Percentiles rank a stretch among this genome's conserved stretches.
These are phyloP conservation scores for Ardeotis arabs DNA, from an alignment of 2,113 vertebrate genomes.

Conservation along the genomic window DNA sequence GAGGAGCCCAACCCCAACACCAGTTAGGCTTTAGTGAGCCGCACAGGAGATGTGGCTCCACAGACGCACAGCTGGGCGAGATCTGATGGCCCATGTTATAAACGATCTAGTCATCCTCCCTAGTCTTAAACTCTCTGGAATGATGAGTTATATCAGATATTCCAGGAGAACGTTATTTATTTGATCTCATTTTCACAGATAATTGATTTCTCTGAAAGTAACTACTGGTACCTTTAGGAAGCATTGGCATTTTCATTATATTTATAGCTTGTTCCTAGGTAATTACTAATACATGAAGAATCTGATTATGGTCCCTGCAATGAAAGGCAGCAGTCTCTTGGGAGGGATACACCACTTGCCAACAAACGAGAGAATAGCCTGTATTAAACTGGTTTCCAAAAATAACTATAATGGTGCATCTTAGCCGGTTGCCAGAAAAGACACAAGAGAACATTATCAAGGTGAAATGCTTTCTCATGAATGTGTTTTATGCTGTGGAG, in stretches of 20 bases:
- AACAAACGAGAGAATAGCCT: neutral
- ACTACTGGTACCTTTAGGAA: neutral
- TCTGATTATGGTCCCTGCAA: neutral
- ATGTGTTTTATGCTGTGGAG: neutral
- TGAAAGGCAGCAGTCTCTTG: neutral
- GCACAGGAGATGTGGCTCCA: fast-evolving
- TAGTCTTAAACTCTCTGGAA: neutral
- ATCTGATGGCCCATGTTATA: neutral
- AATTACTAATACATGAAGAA: slow-evolving; percentile 39
- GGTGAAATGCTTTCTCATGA: slow-evolving; percentile 27
- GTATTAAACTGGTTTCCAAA: neutral
- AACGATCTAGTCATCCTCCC: neutral
- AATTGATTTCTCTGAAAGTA: slow-evolving; percentile 36
- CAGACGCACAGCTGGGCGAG: neutral
- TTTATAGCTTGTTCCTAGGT: slow-evolving; percentile 35
- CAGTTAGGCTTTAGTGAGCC: neutral
- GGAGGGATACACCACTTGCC: neutral
- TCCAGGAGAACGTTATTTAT: slow-evolving; percentile 14
- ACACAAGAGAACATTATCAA: neutral
- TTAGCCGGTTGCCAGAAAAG: neutral
- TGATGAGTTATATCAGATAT: neutral
- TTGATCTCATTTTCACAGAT: slow-evolving; percentile 32
- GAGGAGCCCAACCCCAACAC: neutral
- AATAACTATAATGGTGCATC: neutral
- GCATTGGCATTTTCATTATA: neutral